phyloP scores from a whole-genome alignment of 2,113 vertebrate species.

The Chloropsis hardwickii region DNA sequence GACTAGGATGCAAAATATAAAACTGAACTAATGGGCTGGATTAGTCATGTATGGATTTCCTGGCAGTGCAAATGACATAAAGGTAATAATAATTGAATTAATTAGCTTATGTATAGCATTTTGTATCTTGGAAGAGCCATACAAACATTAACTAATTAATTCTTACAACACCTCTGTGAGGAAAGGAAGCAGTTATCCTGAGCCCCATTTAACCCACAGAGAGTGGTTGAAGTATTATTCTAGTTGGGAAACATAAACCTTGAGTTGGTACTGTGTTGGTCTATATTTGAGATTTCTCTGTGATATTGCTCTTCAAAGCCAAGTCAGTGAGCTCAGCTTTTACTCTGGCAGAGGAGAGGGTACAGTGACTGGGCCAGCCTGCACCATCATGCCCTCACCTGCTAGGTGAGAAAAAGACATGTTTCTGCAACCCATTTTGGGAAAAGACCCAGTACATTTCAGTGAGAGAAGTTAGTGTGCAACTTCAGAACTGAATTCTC shows the following conservation, averaged over 20 bases:
- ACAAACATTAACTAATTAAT: constrained; percentile 29
- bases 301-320: neutral
- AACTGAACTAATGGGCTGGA: neutral
- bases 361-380: too few relatives aligned
- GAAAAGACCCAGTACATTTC: neutral
- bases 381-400: accelerated
- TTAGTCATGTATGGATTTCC: constrained; percentile 35
- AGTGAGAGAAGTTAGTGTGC: neutral
- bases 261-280: accelerated
- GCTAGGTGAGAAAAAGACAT: neutral
- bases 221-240: neutral
- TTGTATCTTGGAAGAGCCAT: neutral
- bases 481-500: neutral
- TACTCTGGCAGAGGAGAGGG: neutral
- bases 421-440: neutral
- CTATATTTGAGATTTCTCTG: neutral
- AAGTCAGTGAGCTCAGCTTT: neutral
- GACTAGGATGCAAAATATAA: neutral
- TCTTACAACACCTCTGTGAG: neutral
- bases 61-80: constrained; percentile 27
- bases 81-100: constrained; percentile 56
- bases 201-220: neutral
- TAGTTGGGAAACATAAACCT: neutral
- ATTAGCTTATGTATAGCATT: constrained; percentile 40
- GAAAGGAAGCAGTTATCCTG: constrained; percentile 11